Evolutionary conservation across 2,888 invertebrate species (phyloP).

Genomic region (Phlogophora meticulosa): DNA sequence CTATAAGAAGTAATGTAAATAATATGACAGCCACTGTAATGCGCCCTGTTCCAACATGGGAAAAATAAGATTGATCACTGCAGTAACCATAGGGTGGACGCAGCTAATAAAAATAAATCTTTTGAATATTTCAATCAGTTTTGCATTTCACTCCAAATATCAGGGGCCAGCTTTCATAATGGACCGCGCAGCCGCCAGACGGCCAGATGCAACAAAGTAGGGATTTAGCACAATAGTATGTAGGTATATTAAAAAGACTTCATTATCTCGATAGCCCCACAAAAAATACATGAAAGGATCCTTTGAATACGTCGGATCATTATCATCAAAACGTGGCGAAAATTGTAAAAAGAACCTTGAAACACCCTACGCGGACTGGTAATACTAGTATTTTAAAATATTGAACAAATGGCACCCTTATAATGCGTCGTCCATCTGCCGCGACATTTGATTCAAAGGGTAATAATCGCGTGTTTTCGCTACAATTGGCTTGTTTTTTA

Average conservation of each 20-base stretch:
- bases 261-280: neutral
- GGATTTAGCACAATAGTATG: neutral
- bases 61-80: neutral
- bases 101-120: neutral
- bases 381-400: constrained; percentile 1
- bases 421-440: neutral
- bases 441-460: neutral
- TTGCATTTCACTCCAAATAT: neutral
- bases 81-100: too few relatives aligned
- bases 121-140: neutral
- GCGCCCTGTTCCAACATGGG: neutral
- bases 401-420: neutral
- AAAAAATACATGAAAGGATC: constrained; percentile 8
- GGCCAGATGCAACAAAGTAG: neutral
- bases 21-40: too few relatives aligned
- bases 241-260: constrained; percentile 11
- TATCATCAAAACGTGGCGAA: constrained; percentile 4
- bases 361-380: neutral
- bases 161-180: neutral
- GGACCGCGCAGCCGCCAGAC: too few relatives aligned
- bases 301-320: neutral
- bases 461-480: neutral
- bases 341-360: constrained; percentile 8
- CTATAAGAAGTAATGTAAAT: too few relatives aligned
- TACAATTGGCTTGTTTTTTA: neutral